Evolutionary conservation across 2,888 invertebrate species (phyloP).

Genomic region (Hartigia nigra): DNA sequence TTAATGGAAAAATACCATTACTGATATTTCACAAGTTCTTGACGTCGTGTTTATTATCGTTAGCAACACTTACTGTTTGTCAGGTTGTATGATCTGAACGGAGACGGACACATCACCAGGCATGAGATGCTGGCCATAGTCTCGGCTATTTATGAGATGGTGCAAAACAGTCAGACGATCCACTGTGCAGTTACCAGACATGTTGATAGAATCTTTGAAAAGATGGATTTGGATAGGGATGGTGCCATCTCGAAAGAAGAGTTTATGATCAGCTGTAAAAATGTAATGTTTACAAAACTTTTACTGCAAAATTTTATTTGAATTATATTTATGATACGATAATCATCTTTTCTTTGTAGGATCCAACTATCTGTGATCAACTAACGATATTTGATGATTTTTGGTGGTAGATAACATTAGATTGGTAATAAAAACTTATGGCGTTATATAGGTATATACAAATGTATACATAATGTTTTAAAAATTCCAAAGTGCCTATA

Average conservation of each 20-base stretch:
- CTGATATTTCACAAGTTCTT: neutral
- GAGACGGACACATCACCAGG: slow-evolving; percentile 57
- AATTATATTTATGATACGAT: neutral
- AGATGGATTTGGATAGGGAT: slow-evolving; percentile 56
- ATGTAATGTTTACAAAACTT: slow-evolving; percentile 36
- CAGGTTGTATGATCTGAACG: slow-evolving; percentile 57
- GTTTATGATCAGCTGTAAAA: slow-evolving; percentile 54
- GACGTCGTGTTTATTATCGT: neutral
- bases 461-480: neutral
- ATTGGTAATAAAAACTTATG: neutral
- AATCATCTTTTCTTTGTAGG: slow-evolving; percentile 41
- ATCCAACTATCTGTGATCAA: slow-evolving; percentile 45
- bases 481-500: neutral
- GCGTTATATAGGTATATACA: neutral
- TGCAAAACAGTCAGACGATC: slow-evolving; percentile 39
- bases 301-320: neutral
- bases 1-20: neutral
- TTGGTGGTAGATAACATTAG: slow-evolving; percentile 33
- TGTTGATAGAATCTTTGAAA: slow-evolving; percentile 55
- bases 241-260: slow-evolving; percentile 56
- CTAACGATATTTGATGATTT: slow-evolving; percentile 47
- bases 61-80: neutral
- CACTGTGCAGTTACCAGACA: slow-evolving; percentile 44
- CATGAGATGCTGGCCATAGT: slow-evolving; percentile 51
- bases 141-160: slow-evolving; percentile 58